Percentiles rank a stretch among this genome's conserved stretches.
phyloP scores from a whole-genome alignment of 30 jellyfish, hydroid and myxozoan species.

The Chrysaora quinquecirrha region DNA sequence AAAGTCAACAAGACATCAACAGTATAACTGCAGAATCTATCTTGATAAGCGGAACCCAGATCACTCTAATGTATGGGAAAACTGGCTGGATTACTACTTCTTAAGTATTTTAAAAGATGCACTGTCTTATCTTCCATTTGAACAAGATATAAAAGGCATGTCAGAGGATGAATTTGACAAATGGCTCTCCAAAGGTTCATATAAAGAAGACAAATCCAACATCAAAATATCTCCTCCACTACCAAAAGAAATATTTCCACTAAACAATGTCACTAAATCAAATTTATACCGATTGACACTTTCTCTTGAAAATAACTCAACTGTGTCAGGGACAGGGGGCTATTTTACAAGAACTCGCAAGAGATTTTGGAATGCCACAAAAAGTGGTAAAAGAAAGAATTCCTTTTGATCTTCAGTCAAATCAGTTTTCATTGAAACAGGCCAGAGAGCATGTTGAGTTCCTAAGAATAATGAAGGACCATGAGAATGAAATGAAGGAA shows the following conservation, averaged over 20 bases:
- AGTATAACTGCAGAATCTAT: constrained; percentile 26
- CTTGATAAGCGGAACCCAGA: constrained; percentile 27
- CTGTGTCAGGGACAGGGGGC: constrained; percentile 27
- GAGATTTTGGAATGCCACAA: constrained; percentile 19
- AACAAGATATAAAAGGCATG: constrained; percentile 17
- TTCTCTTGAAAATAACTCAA: constrained; percentile 6
- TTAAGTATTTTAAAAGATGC: constrained; percentile 42
- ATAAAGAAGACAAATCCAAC: constrained; percentile 1
- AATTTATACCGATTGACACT: constrained; percentile 9
- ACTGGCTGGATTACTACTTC: constrained; percentile 11
- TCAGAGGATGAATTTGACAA: constrained; percentile 36
- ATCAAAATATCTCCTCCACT: constrained; percentile 11
- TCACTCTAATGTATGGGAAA: constrained; percentile 30
- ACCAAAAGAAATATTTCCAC: constrained; percentile 1
- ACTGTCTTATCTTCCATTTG: constrained; percentile 16
- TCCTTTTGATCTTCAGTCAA: constrained; percentile 9
- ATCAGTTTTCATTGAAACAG: constrained; percentile 3
- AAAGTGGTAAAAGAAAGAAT: background rate
- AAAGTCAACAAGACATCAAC: constrained; percentile 22
- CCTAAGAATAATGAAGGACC: constrained; percentile 16
- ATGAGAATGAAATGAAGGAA: constrained; percentile 15
- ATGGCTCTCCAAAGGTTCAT: constrained; percentile 15
- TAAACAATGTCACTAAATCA: constrained; percentile 9
- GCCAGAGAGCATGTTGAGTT: constrained; percentile 13
- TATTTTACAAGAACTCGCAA: constrained; percentile 1